Percentiles rank a stretch among this genome's conserved stretches.
Evolutionary conservation across 2,113 vertebrate genomes (phyloP).

Genomic region (Zapornia atra): DNA sequence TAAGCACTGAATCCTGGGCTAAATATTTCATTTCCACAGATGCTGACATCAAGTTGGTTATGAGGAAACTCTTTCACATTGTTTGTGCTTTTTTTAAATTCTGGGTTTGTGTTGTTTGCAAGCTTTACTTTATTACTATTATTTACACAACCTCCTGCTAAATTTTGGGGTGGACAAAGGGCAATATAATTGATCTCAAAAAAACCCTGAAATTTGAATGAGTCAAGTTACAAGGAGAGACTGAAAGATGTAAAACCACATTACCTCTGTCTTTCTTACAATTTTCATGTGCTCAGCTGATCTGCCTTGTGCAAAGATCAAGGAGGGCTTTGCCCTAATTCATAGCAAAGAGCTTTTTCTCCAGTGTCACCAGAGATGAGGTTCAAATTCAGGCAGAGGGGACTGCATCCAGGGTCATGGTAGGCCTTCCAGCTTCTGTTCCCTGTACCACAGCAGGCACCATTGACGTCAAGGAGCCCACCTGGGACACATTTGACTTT

Average conservation of each 20-base stretch:
- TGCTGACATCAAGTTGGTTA: not conserved
- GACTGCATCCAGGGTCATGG: not conserved
- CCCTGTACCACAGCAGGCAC: not conserved
- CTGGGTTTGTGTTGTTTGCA: not conserved
- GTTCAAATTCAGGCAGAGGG: not conserved
- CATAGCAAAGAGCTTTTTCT: not conserved
- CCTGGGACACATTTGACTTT: not conserved
- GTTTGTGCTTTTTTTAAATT: not conserved
- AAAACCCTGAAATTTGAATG: not conserved
- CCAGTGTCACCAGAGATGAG: not conserved
- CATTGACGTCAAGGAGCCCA: not conserved
- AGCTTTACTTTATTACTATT: not conserved
- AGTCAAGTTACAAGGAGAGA: not conserved
- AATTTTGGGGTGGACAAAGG: not conserved
- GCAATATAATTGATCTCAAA: not conserved
- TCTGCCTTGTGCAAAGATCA: not conserved
- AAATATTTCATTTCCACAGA: constrained; percentile 62
- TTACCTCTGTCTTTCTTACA: not conserved
- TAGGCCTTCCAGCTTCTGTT: not conserved
- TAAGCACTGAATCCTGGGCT: not conserved
- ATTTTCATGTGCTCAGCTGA: not conserved
- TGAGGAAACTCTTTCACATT: not conserved
- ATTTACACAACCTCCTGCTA: not conserved
- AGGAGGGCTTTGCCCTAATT: not conserved
- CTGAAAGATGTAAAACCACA: not conserved